These are phyloP conservation scores for Stegodyphus dumicola DNA, from an alignment of 1,140 invertebrate genomes.

Conservation along the genomic window DNA sequence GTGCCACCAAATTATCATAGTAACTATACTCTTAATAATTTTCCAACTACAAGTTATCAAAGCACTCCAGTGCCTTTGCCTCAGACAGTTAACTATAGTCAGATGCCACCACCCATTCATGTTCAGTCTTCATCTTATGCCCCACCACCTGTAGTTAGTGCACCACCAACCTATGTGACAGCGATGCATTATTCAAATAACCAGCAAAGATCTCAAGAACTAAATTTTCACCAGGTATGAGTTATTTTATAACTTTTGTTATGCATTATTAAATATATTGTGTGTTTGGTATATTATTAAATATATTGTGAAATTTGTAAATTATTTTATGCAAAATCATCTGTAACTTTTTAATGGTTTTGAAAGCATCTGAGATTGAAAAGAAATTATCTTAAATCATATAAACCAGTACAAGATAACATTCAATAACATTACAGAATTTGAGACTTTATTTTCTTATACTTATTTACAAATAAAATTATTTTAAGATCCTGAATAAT, in stretches of 20 bases:
- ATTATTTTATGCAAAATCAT: too few relatives aligned
- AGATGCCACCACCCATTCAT: slow-evolving; percentile 28
- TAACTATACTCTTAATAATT: slow-evolving; percentile 21
- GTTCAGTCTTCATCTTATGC: neutral
- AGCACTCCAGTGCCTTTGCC: slow-evolving; percentile 1
- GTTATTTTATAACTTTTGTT: neutral
- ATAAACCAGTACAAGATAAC: too few relatives aligned
- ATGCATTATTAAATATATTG: neutral
- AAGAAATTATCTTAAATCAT: too few relatives aligned
- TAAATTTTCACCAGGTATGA: neutral
- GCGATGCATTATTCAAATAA: neutral
- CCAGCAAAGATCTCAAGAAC: neutral
- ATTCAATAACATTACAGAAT: too few relatives aligned
- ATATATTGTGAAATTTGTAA: neutral
- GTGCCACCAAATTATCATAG: slow-evolving; percentile 25
- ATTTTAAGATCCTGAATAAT: too few relatives aligned
- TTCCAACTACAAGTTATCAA: slow-evolving; percentile 23
- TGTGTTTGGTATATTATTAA: neutral
- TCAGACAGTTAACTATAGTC: slow-evolving; percentile 8
- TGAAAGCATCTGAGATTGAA: too few relatives aligned
- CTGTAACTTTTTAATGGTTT: too few relatives aligned
- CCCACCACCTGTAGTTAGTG: neutral
- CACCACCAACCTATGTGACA: neutral
- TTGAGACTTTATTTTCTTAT: too few relatives aligned
- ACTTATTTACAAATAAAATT: too few relatives aligned